These are phyloP conservation scores for Takifugu bimaculatus DNA, from an alignment of 2,113 vertebrate genomes.

Conservation along the genomic window DNA sequence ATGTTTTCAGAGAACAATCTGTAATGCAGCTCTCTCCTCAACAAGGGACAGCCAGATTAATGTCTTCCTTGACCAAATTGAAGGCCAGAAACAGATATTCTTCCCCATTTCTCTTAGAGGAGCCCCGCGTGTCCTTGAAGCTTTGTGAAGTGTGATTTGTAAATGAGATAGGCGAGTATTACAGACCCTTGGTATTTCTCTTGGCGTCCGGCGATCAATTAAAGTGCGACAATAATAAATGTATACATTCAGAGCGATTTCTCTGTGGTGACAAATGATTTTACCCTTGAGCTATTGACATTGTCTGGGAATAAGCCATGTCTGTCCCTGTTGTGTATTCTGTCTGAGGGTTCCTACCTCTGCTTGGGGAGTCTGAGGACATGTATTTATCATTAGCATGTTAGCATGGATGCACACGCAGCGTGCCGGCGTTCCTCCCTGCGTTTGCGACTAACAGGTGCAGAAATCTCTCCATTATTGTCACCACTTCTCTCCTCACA, in stretches of 20 bases:
- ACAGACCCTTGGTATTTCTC: conserved; percentile 77
- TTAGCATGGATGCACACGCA: conserved; percentile 36
- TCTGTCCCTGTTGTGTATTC: conserved; percentile 78
- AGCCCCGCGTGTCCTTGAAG: conserved; percentile 69
- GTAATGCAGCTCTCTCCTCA: conserved; percentile 8
- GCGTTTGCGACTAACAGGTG: conserved; percentile 5
- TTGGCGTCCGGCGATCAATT: conserved; percentile 72
- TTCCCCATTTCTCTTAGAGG: conserved; percentile 45
- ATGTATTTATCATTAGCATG: conserved; percentile 68
- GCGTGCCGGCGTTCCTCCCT: conserved; percentile 2
- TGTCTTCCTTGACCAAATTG: conserved; percentile 34
- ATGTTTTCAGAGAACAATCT: not conserved
- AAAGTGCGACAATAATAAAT: conserved; percentile 80
- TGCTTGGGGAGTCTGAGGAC: conserved; percentile 68
- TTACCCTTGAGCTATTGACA: conserved; percentile 81
- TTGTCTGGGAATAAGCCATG: conserved; percentile 75
- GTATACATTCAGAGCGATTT: conserved; percentile 79
- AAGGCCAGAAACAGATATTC: conserved; percentile 31
- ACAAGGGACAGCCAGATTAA: conserved; percentile 34
- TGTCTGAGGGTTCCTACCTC: conserved; percentile 70
- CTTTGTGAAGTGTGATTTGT: conserved; percentile 68
- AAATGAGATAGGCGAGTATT: conserved; percentile 75
- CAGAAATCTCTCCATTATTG: no score
- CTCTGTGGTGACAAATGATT: conserved; percentile 75
- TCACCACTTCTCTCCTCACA: no score